phyloP scores from a whole-genome alignment of 1,140 invertebrate species.

The Polypedilum vanderplanki region DNA sequence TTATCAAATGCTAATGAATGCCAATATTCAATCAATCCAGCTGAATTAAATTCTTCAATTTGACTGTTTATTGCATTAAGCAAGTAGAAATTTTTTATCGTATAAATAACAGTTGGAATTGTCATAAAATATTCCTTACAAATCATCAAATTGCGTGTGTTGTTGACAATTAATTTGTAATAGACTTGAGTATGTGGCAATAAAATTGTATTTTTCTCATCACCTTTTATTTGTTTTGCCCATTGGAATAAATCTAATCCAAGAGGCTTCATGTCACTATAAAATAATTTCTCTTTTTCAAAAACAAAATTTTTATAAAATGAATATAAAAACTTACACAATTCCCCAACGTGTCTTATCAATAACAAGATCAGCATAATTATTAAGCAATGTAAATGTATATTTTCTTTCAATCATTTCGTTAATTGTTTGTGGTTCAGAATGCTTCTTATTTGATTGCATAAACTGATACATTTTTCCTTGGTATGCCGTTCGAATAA shows the following conservation, averaged over 20 bases:
- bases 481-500: not conserved
- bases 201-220: not conserved
- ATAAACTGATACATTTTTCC: not conserved
- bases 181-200: not conserved
- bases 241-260: not conserved
- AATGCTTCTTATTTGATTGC: not conserved
- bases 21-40: slow-evolving; percentile 17
- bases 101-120: not conserved
- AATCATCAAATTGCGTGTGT: not conserved
- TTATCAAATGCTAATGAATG: not conserved
- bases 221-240: not conserved
- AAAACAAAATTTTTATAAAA: not conserved
- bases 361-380: not conserved
- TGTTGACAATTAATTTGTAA: not conserved
- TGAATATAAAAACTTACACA: not conserved
- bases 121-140: not conserved
- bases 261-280: not conserved
- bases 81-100: not conserved
- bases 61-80: not conserved
- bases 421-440: not conserved
- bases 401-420: not conserved
- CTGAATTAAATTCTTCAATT: not conserved
- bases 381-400: not conserved
- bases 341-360: not conserved
- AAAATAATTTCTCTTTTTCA: no score